A percentile compares a stretch with the other conserved stretches of the same genome.
Evolutionary conservation across 2,797 vertebrate species (phyloP).

Genomic region (Amphiprion clarkii): DNA sequence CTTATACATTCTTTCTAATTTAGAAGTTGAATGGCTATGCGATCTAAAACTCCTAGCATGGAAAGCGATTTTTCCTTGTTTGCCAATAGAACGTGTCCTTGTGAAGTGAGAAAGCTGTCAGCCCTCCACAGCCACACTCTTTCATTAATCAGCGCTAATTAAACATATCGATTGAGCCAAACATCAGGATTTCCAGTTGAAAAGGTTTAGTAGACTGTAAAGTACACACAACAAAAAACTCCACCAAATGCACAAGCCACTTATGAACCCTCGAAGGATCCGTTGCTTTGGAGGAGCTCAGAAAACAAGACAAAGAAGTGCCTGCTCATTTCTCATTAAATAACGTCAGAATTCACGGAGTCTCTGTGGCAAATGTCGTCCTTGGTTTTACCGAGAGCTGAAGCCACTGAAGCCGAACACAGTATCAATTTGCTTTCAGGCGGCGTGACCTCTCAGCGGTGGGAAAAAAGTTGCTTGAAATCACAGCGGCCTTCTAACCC

Average conservation of each 20-base stretch:
- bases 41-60: constrained; percentile 52
- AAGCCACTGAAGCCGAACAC: constrained; percentile 62
- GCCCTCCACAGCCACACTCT: constrained; percentile 80
- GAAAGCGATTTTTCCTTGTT: constrained; percentile 39
- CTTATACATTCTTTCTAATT: constrained; percentile 28
- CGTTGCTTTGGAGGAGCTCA: constrained; percentile 54
- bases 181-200: constrained; percentile 84
- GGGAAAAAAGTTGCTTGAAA: constrained; percentile 50
- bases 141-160: constrained; percentile 95
- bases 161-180: constrained; percentile 90
- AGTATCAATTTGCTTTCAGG: constrained; percentile 69
- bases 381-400: constrained; percentile 55
- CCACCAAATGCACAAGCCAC: constrained; percentile 52
- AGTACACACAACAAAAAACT: constrained; percentile 59
- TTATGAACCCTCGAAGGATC: constrained; percentile 70
- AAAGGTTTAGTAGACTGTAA: constrained; percentile 81
- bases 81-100: constrained; percentile 80
- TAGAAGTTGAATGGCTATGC: constrained; percentile 23
- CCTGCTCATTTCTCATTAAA: constrained; percentile 75
- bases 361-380: constrained; percentile 55
- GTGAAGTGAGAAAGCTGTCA: constrained; percentile 82
- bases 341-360: constrained; percentile 63
- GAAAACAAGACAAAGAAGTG: constrained; percentile 76
- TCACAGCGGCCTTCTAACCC: constrained; percentile 35
- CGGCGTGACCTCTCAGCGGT: constrained; percentile 51